Base-by-base conservation (phyloP, 2,888 invertebrate species). In the Vesta saturnalis region DNA sequence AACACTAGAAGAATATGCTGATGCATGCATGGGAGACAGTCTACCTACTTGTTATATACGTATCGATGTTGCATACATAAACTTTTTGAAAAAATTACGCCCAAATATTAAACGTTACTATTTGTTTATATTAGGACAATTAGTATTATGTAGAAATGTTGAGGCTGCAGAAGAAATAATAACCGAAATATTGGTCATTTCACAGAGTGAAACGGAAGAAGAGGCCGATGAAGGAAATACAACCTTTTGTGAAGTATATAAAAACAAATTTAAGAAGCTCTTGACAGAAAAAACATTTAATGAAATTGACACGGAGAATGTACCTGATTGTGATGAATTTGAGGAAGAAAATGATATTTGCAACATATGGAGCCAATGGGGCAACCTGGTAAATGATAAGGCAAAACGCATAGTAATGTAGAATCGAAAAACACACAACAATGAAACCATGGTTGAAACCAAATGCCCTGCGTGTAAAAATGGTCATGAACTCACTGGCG, bases 121-220 rank as follows among this genome's bases (percentile, higher is more conserved):
- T 57, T 57, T 35, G 22, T 30, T 22, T 35, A n/a, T 39, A 57
- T 3, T 57, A 56, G 57, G 59, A 15, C 30, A 59, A 35, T 64
- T 64, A 30, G 43, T 64, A 23, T 22, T 47, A 19, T 58, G 52
- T 23, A n/a, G 58, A 21, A 30, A 23, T 30, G 21, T 64, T 22
- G 14, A 22, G 12, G 23, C 15, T n/a, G 47, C 64, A 5, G 59
- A 52, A 59, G 59, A 64, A 23, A 46, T 58, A 46, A 46, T 64
- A 58, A 59, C n/a, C 46, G 58, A 16, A 15, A n/a, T n/a, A n/a
- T n/a, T n/a, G n/a, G n/a, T n/a, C n/a, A n/a, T n/a, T n/a, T n/a
- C n/a, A n/a, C n/a, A n/a, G n/a, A 49, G 52, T 46, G 49, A 64
- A 59, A 64, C 64, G 16, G 58, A n/a, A n/a, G n/a, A 49, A 12